These are phyloP conservation scores for Helostoma temminkii DNA, from an alignment of 2,797 vertebrate species.

Conservation along the genomic window DNA sequence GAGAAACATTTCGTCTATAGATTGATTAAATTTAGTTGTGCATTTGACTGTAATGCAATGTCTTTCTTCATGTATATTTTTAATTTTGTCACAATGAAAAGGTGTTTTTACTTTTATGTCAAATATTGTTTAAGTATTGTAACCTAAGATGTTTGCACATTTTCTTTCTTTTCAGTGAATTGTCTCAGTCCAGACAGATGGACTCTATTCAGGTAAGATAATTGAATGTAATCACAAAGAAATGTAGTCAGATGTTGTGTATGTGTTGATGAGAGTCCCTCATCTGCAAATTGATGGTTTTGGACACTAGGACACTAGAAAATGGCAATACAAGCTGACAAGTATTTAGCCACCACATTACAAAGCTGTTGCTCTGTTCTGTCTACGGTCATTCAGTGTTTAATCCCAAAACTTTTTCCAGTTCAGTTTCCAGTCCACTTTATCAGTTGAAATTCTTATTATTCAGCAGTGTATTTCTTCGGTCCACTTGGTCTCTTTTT, in stretches of 20 bases:
- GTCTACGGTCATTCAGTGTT: background rate
- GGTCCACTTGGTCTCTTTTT: background rate
- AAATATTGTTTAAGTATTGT: background rate
- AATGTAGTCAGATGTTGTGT: background rate
- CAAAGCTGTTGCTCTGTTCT: background rate
- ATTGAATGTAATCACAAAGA: background rate
- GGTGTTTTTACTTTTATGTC: background rate
- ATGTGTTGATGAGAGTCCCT: background rate
- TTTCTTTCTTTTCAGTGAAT: slow-evolving; percentile 83
- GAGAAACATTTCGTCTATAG: too few relatives aligned
- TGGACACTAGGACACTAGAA: too few relatives aligned
- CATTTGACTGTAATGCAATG: background rate
- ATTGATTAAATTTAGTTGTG: background rate
- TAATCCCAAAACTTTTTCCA: too few relatives aligned
- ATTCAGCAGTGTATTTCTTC: background rate
- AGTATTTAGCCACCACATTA: background rate
- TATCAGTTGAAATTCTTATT: background rate
- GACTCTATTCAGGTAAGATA: slow-evolving; percentile 91
- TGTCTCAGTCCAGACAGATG: slow-evolving; percentile 84
- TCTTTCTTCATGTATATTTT: too few relatives aligned
- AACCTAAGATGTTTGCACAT: background rate
- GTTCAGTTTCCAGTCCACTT: too few relatives aligned
- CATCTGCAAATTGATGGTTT: too few relatives aligned
- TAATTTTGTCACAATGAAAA: too few relatives aligned
- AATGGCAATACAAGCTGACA: background rate